These are phyloP conservation scores for Ochropleura leucogaster DNA, from an alignment of 2,888 invertebrate species.

Conservation along the genomic window DNA sequence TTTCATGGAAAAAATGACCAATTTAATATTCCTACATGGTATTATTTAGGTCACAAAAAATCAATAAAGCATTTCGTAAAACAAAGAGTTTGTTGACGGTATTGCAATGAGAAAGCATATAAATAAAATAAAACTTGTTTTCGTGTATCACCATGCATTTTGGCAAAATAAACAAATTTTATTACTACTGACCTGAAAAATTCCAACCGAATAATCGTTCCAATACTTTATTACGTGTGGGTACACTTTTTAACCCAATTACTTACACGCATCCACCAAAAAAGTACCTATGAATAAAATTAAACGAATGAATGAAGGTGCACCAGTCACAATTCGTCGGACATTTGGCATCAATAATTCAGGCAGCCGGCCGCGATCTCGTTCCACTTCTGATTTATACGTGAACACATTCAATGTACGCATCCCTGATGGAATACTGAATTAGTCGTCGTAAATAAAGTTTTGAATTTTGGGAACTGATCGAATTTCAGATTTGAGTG, in stretches of 20 bases:
- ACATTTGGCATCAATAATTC: constrained; percentile 71
- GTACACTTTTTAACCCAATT: constrained; percentile 2
- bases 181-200: neutral
- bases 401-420: constrained; percentile 57
- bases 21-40: no score
- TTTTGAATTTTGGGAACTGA: constrained; percentile 50
- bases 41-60: no score
- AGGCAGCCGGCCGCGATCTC: constrained; percentile 60
- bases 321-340: constrained; percentile 66
- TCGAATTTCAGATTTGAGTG: constrained; percentile 44
- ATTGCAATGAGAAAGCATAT: no score
- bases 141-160: neutral
- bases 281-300: constrained; percentile 50
- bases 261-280: constrained; percentile 13
- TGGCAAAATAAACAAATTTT: neutral
- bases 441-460: constrained; percentile 62
- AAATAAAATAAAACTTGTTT: neutral
- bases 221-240: neutral
- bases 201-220: accelerated
- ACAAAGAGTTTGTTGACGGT: no score
- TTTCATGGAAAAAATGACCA: no score
- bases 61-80: no score
- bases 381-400: constrained; percentile 67
- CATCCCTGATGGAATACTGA: constrained; percentile 61
- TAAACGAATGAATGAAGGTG: constrained; percentile 62